These are phyloP conservation scores for Lymantria monacha DNA, from an alignment of 2,888 invertebrate species.

Conservation along the genomic window DNA sequence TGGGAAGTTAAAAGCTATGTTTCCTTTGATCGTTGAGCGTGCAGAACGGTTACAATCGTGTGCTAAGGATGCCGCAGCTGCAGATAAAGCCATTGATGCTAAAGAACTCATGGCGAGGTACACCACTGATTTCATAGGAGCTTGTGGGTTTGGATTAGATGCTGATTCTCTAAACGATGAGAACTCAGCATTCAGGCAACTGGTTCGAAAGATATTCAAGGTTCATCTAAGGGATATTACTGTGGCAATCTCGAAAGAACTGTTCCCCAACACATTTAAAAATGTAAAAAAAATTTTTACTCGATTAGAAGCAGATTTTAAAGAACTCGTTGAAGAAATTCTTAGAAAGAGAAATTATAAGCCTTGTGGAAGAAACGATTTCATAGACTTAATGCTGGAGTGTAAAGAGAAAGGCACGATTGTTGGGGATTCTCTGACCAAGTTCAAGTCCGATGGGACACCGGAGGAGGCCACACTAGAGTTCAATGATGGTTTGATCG, in stretches of 20 bases:
- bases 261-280: slow-evolving; percentile 15
- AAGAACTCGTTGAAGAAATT: slow-evolving; percentile 22
- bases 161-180: slow-evolving; percentile 42
- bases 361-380: slow-evolving; percentile 43
- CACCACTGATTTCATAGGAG: slow-evolving; percentile 52
- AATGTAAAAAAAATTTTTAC: slow-evolving; percentile 12
- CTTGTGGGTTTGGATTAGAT: slow-evolving; percentile 50
- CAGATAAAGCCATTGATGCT: slow-evolving; percentile 32
- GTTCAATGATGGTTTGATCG: slow-evolving; percentile 32
- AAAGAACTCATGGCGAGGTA: slow-evolving; percentile 51
- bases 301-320: slow-evolving; percentile 13
- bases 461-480: slow-evolving; percentile 34
- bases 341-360: slow-evolving; percentile 37
- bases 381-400: slow-evolving; percentile 46
- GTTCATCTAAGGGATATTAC: slow-evolving; percentile 3
- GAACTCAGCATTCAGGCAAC: slow-evolving; percentile 42
- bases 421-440: slow-evolving; percentile 39
- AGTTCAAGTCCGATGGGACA: slow-evolving; percentile 32
- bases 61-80: slow-evolving; percentile 17
- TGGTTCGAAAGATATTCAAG: slow-evolving; percentile 22
- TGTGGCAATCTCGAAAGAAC: slow-evolving; percentile 3
- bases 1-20: slow-evolving; percentile 56
- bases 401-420: slow-evolving; percentile 37
- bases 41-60: slow-evolving; percentile 38
- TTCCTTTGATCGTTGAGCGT: slow-evolving; percentile 45